Percentiles rank a stretch among this genome's conserved stretches.
phyloP scores from a whole-genome alignment of 64 coral and sea anemone genomes.

The Montipora cactus region DNA sequence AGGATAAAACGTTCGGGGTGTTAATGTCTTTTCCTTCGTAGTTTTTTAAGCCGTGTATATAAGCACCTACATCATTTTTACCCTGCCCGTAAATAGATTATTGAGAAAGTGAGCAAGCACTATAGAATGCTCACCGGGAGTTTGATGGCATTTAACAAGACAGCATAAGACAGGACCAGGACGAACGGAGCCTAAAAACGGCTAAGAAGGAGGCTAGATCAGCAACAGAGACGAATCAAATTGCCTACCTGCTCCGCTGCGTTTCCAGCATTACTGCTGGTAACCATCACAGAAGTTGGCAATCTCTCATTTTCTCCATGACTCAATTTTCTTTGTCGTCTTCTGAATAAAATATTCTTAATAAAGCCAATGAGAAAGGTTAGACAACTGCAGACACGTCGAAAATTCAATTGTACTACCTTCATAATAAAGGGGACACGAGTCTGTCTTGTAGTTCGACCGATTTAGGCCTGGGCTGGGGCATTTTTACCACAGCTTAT shows the following conservation, averaged over 20 bases:
- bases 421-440: not conserved
- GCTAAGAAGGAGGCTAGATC: no score
- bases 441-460: not conserved
- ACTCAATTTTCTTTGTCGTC: constrained; percentile 34
- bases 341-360: constrained; percentile 50
- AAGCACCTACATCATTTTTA: no score
- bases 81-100: no score
- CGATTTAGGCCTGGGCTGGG: not conserved
- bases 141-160: no score
- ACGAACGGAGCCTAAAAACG: no score
- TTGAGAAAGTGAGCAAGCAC: no score
- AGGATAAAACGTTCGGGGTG: no score
- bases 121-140: no score
- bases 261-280: not conserved
- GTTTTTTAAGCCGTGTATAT: no score
- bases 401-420: constrained; percentile 1
- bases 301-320: not conserved
- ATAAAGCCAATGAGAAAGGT: constrained; percentile 13
- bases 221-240: not conserved
- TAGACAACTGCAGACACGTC: constrained; percentile 44
- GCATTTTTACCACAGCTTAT: no score
- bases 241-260: not conserved
- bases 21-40: no score
- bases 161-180: no score
- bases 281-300: not conserved